Percentiles rank a stretch among this genome's conserved stretches.
These are phyloP conservation scores for Stegodyphus mimosarum DNA, from an alignment of 1,140 invertebrate species.

Conservation along the genomic window DNA sequence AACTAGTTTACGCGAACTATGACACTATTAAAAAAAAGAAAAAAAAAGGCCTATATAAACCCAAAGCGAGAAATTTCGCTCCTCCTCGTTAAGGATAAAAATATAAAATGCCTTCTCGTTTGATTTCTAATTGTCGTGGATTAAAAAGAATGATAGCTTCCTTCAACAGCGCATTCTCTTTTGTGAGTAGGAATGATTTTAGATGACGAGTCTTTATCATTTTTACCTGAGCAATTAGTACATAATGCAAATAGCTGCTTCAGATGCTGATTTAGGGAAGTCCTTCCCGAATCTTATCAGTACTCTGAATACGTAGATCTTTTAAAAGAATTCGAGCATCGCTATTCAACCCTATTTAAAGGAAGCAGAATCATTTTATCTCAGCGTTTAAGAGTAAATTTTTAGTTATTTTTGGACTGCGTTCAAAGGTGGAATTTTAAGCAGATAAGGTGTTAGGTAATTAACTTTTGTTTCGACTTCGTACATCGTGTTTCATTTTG, in stretches of 20 bases:
- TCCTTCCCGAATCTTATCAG: conserved; percentile 34
- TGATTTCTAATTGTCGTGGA: conserved; percentile 49
- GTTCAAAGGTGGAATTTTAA: conserved; percentile 30
- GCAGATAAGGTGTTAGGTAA: conserved; percentile 53
- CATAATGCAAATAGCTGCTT: conserved; percentile 6
- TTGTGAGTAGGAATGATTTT: conserved; percentile 26
- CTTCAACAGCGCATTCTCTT: conserved; percentile 9
- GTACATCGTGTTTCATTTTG: not conserved
- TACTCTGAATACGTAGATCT: not conserved
- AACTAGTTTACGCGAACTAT: too few relatives aligned
- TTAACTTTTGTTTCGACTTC: conserved; percentile 51
- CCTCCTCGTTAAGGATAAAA: conserved; percentile 35
- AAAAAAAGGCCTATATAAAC: too few relatives aligned
- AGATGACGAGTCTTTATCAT: conserved; percentile 47
- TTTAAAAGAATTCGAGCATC: conserved; percentile 27
- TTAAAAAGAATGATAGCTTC: conserved; percentile 32
- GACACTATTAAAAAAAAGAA: too few relatives aligned
- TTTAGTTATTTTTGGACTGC: conserved; percentile 40
- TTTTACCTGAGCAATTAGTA: conserved; percentile 53
- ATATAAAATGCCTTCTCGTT: conserved; percentile 23
- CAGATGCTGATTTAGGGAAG: conserved; percentile 32
- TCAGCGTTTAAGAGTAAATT: conserved; percentile 39
- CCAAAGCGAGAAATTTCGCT: not conserved
- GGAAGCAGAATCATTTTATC: conserved; percentile 49
- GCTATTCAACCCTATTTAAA: conserved; percentile 26